Conservation (phyloP, 2,888 invertebrate genomes). For the Drosophila koepferae region DNA sequence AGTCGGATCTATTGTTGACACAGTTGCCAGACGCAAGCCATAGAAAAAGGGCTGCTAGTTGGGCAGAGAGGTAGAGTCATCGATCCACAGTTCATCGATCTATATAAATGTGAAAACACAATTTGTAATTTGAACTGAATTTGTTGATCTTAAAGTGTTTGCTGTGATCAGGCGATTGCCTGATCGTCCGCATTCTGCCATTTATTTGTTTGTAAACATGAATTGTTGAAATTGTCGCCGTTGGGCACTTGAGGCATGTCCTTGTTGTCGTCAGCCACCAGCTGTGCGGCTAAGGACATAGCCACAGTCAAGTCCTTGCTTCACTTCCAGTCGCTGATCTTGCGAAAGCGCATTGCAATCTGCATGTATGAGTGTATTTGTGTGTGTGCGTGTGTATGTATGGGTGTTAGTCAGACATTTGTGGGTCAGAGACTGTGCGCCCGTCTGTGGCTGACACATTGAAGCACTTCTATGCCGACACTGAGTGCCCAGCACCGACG, state of each 20-base stretch:
- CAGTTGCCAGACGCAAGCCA: conserved; percentile 58
- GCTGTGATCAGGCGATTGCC: conserved; percentile 54
- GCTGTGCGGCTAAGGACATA: conserved; percentile 70
- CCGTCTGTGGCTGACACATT: conserved; percentile 68
- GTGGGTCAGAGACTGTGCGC: conserved; percentile 65
- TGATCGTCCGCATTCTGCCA: conserved; percentile 16
- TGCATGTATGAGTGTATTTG: conserved; percentile 12
- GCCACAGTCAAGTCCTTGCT: conserved; percentile 16
- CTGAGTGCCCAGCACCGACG: conserved; percentile 66
- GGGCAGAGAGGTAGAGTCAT: neutral
- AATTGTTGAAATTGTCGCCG: conserved; percentile 66
- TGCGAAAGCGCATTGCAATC: conserved; percentile 58
- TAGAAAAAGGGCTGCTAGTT: conserved; percentile 27
- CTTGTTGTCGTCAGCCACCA: conserved; percentile 78
- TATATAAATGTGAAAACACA: conserved; percentile 10
- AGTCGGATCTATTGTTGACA: conserved; percentile 50
- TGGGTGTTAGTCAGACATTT: conserved; percentile 55
- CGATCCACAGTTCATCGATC: conserved; percentile 14
- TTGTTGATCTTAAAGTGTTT: conserved; percentile 48
- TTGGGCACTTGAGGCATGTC: conserved; percentile 63
- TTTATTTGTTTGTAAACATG: conserved; percentile 74
- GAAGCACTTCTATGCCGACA: conserved; percentile 76
- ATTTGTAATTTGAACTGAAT: conserved; percentile 60
- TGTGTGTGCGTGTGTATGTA: conserved; percentile 18
- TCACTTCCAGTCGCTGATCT: conserved; percentile 36